Evolutionary conservation across 2,113 vertebrate species (phyloP), one percentile per base, ranked within the genome.

Genomic region (Glaucidium brasilianum): DNA sequence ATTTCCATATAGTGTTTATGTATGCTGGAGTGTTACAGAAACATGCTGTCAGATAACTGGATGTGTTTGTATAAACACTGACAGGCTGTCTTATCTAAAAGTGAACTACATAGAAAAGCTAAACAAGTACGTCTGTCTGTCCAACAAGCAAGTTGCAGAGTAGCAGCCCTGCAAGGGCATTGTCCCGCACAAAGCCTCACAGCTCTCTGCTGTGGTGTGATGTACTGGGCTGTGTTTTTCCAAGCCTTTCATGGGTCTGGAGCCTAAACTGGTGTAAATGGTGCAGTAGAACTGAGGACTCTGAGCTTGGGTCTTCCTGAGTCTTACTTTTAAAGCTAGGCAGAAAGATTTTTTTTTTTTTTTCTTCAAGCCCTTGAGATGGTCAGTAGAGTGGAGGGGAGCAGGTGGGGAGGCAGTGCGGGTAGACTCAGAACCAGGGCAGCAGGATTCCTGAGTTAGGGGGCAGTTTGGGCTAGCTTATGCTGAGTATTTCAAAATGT

Each of bases 41-140:
- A 83, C 88, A 94, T 12, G 2, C 82, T 85, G 91, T 90, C 85
- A 83, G 83, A 92, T 80, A 91, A 91, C 47, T 73, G 82, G 34
- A 85, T 90, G 41, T 94, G 75, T 96, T 94, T 94, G 35, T 91
- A 73, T 73, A 95, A 94, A 95, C 71, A 58, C 75, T 53, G 82
- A 53, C 78, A 76, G 71, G 20, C 67, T 90, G 19, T 89, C 71
- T 92, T 96, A 93, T 66, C 78, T 85, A 62, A 39, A 82, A 47
- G 32, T 84, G 68, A 60, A 53, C 79, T 69, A 30, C 32, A 45
- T 45, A 50, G 75, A 79, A 90, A 94, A 90, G n/a, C 63, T 78
- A 26, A 91, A 50, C 32, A 62, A 83, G 32, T 59, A 80, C 74
- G 30, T 41, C 83, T 78, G 45, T 50, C 77, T 80, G 49, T 59